phyloP scores from a whole-genome alignment of 2,888 invertebrate genomes.

The Ennomos quercinarius region DNA sequence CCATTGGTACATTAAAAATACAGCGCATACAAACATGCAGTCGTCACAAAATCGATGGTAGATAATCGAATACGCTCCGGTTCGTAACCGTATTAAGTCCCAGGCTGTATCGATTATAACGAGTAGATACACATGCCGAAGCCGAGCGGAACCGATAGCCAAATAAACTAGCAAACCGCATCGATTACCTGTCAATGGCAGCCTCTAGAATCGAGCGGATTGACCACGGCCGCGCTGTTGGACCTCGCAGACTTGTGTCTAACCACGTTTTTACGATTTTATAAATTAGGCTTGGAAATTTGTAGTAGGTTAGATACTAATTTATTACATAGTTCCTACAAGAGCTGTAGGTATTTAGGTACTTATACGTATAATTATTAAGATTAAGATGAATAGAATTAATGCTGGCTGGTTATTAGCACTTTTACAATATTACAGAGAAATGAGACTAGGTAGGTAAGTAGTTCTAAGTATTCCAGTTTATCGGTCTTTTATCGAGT shows the following conservation, averaged over 20 bases:
- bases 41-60: constrained; percentile 50
- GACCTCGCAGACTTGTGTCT: constrained; percentile 54
- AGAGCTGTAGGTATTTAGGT: too few relatives aligned
- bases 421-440: too few relatives aligned
- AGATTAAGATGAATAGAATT: too few relatives aligned
- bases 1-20: too few relatives aligned
- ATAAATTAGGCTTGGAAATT: neutral
- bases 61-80: constrained; percentile 66
- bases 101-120: constrained; percentile 73
- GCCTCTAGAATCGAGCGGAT: constrained; percentile 67
- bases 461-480: too few relatives aligned
- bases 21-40: constrained; percentile 41
- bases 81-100: constrained; percentile 69
- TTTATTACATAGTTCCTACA: too few relatives aligned
- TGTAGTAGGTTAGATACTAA: too few relatives aligned
- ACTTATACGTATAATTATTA: too few relatives aligned
- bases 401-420: too few relatives aligned
- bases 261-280: constrained; percentile 9
- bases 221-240: constrained; percentile 66
- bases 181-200: constrained; percentile 84
- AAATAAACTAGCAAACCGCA: constrained; percentile 83
- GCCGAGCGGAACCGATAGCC: constrained; percentile 76
- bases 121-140: constrained; percentile 75
- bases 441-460: too few relatives aligned
- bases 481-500: too few relatives aligned